Conservation (phyloP, 2,797 vertebrate species). For the Paguma larvata region DNA sequence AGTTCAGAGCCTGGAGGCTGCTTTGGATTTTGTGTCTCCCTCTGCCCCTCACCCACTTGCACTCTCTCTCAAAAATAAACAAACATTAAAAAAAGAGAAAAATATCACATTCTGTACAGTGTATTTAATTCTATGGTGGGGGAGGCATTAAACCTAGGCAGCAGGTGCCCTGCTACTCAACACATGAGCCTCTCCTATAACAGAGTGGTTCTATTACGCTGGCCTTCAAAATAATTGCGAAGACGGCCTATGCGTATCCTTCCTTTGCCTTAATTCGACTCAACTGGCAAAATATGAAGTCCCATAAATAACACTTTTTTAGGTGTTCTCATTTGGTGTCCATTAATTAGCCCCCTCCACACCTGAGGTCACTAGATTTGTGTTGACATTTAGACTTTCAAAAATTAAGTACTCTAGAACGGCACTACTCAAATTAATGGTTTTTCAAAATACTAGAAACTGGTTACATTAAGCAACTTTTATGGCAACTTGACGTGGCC, state of each 20-base stretch:
- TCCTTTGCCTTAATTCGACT: constrained; percentile 20
- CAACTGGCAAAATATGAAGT: constrained; percentile 25
- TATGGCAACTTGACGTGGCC: background rate
- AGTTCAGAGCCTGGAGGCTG: too few relatives aligned
- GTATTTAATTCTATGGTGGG: constrained; percentile 17
- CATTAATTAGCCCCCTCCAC: background rate
- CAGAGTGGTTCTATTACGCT: background rate
- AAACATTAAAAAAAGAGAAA: background rate
- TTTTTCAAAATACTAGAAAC: background rate
- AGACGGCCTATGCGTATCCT: background rate
- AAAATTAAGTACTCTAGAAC: constrained; percentile 9
- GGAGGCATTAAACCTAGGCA: constrained; percentile 39
- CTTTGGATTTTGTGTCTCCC: too few relatives aligned
- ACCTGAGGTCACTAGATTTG: constrained; percentile 4
- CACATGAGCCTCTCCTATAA: background rate
- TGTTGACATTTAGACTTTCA: constrained; percentile 31
- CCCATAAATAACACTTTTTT: constrained; percentile 27
- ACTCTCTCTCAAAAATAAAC: too few relatives aligned
- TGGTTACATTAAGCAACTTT: background rate
- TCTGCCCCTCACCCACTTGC: too few relatives aligned
- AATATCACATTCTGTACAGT: background rate
- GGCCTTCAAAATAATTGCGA: constrained; percentile 54
- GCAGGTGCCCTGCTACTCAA: background rate
- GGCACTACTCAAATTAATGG: background rate
- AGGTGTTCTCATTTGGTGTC: constrained; percentile 29